Conservation (phyloP, 2,113 vertebrate species). For the Crocuta crocuta region DNA sequence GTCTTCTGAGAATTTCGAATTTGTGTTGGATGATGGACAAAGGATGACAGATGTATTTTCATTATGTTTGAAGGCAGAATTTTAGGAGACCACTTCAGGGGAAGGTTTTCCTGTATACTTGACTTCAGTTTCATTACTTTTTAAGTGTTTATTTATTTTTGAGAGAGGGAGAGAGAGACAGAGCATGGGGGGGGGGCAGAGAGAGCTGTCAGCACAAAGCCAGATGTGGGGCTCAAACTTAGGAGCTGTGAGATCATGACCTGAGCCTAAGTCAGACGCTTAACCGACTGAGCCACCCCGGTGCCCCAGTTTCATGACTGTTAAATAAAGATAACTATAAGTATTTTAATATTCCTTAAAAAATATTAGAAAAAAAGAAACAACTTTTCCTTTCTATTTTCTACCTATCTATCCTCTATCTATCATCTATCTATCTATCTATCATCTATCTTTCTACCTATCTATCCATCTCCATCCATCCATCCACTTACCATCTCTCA, state of each 20-base stretch:
- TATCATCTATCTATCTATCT: background rate
- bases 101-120: background rate
- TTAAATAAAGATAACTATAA: conserved; percentile 8
- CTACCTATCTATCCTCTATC: background rate
- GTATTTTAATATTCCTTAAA: background rate
- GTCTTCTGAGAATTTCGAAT: background rate
- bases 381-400: background rate
- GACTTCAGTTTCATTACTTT: background rate
- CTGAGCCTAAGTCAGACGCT: too few relatives aligned
- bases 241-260: too few relatives aligned
- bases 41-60: conserved; percentile 1
- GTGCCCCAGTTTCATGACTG: background rate
- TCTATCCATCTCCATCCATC: background rate
- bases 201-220: too few relatives aligned
- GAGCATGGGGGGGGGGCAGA: too few relatives aligned
- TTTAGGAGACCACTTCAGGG: background rate
- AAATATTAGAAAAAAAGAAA: background rate
- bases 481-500: background rate
- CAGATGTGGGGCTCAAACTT: too few relatives aligned
- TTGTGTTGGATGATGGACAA: background rate
- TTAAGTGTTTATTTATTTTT: too few relatives aligned
- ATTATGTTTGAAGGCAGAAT: conserved; percentile 34
- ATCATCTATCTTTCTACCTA: background rate
- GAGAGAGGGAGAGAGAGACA: too few relatives aligned
- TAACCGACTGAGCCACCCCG: too few relatives aligned